Percentiles rank a stretch among this genome's conserved stretches.
These are phyloP conservation scores for Philereme vetulata DNA, from an alignment of 2,888 invertebrate species.

Conservation along the genomic window DNA sequence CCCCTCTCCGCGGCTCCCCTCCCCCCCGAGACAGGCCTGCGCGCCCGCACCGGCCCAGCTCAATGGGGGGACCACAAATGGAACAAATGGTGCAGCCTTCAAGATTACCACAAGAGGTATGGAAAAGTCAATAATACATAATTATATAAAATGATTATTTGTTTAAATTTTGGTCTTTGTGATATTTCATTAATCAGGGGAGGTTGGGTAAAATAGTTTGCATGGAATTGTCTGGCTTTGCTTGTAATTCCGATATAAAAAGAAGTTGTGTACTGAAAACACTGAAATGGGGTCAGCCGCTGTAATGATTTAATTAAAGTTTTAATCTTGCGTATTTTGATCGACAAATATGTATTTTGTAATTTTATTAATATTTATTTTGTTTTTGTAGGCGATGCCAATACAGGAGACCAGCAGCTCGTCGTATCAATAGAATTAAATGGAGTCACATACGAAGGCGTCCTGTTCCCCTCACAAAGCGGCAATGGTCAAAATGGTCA, in stretches of 20 bases:
- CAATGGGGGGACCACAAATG: slow-evolving; percentile 45
- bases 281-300: no score
- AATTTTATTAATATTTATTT: not conserved
- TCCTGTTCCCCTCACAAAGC: slow-evolving; percentile 87
- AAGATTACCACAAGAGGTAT: slow-evolving; percentile 93
- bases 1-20: slow-evolving; percentile 56
- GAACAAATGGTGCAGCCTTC: slow-evolving; percentile 87
- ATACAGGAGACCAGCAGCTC: slow-evolving; percentile 93
- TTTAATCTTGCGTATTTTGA: no score
- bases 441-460: slow-evolving; percentile 97
- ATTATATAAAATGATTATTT: no score
- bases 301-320: no score
- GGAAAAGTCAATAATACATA: not conserved
- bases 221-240: no score
- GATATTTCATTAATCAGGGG: no score
- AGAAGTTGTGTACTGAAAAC: no score
- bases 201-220: no score
- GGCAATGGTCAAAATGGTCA: slow-evolving; percentile 73
- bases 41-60: slow-evolving; percentile 41
- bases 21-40: slow-evolving; percentile 46
- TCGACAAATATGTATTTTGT: not conserved
- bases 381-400: slow-evolving; percentile 88
- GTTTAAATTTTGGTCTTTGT: no score
- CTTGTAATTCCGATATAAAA: no score
- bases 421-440: slow-evolving; percentile 98